A percentile compares a stretch with the other conserved stretches of the same genome.
phyloP scores from a whole-genome alignment of 2,888 invertebrate genomes.

The Apoda limacodes region DNA sequence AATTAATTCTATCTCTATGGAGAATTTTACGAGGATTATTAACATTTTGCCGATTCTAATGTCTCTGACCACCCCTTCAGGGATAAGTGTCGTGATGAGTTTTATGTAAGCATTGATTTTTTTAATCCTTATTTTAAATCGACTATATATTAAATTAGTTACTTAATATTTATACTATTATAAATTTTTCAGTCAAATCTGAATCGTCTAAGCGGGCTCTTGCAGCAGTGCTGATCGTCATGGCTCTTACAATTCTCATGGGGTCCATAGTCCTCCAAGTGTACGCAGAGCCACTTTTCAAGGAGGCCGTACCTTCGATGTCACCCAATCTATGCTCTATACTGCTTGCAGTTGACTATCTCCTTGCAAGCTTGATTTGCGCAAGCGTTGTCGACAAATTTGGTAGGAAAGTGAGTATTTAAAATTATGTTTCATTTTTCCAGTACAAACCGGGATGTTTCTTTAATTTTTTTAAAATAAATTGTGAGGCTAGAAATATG shows the following conservation, averaged over 20 bases:
- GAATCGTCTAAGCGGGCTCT: constrained; percentile 41
- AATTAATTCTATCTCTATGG: not conserved
- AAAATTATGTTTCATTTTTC: no score
- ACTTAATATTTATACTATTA: constrained; percentile 1
- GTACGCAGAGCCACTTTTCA: constrained; percentile 51
- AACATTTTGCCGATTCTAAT: not conserved
- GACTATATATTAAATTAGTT: not conserved
- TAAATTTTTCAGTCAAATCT: constrained; percentile 33
- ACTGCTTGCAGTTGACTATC: constrained; percentile 39
- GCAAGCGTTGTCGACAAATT: constrained; percentile 36
- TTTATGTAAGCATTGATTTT: no score
- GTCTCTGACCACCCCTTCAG: no score
- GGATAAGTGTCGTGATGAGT: no score
- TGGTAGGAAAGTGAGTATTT: constrained; percentile 42
- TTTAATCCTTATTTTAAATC: no score
- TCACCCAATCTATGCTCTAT: constrained; percentile 48
- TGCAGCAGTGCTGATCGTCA: constrained; percentile 29
- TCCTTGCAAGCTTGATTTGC: constrained; percentile 37
- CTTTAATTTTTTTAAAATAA: no score
- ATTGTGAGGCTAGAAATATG: no score
- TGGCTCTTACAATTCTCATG: constrained; percentile 44
- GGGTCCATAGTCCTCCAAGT: constrained; percentile 51
- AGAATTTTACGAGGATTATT: not conserved
- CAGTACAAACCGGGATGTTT: no score
- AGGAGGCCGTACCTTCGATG: constrained; percentile 48